Percentiles rank a stretch among this genome's conserved stretches.
Evolutionary conservation across 2,797 vertebrate genomes (phyloP).

Genomic region (Pterois miles): DNA sequence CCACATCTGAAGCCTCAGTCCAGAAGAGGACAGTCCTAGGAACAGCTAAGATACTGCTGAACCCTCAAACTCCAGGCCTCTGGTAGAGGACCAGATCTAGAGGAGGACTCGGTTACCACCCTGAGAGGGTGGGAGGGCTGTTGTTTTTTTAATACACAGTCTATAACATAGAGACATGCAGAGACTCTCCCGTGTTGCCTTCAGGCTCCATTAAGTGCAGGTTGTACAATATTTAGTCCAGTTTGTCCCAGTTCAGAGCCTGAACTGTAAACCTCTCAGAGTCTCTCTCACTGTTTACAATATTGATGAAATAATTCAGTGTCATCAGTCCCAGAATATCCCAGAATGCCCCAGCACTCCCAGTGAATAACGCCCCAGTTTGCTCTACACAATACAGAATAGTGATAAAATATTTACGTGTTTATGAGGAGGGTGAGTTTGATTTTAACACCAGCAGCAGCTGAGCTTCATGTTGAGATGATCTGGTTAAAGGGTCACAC

Average conservation of each 20-base stretch:
- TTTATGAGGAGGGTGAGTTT: neutral
- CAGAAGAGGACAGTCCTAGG: no score
- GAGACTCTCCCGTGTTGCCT: neutral
- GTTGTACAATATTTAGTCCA: constrained; percentile 14
- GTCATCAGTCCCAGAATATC: constrained; percentile 21
- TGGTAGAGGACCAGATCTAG: no score
- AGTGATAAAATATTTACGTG: constrained; percentile 30
- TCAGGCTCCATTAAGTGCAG: neutral
- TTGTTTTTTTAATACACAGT: no score
- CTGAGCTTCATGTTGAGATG: no score
- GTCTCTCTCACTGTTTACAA: constrained; percentile 24
- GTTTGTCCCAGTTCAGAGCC: constrained; percentile 18
- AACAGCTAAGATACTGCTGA: no score
- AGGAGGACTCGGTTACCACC: no score
- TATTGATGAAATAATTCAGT: constrained; percentile 32
- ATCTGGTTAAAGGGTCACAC: no score
- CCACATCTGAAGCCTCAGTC: no score
- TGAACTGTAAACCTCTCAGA: constrained; percentile 14
- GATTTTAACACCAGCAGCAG: constrained; percentile 17
- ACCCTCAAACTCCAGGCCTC: no score
- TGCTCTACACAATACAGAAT: neutral
- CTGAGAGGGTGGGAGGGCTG: no score
- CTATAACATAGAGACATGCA: no score
- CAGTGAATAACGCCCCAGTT: neutral
- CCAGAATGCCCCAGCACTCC: constrained; percentile 21